Evolutionary conservation across 2,797 vertebrate species (phyloP).

Genomic region (Huso huso): DNA sequence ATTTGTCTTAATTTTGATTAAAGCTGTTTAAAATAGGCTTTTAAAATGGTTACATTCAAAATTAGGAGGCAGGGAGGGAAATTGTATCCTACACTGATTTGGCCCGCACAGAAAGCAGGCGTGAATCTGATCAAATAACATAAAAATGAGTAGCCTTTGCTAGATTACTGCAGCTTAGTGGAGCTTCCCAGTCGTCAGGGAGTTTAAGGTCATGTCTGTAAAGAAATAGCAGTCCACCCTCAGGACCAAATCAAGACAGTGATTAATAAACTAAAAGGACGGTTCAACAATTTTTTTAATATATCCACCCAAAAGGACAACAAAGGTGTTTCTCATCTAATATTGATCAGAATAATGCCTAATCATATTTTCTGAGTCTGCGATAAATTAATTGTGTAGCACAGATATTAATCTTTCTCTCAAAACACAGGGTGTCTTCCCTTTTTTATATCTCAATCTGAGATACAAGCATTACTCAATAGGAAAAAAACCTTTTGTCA

Average conservation of each 20-base stretch:
- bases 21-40: neutral
- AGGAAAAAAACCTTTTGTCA: no score
- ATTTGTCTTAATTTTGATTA: neutral
- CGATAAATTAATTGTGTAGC: constrained; percentile 14
- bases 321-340: constrained; percentile 4
- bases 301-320: constrained; percentile 11
- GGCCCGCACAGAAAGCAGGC: constrained; percentile 1
- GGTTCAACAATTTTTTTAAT: constrained; percentile 12
- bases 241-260: constrained; percentile 11
- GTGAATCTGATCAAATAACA: neutral
- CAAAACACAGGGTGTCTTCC: neutral
- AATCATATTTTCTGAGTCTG: constrained; percentile 12
- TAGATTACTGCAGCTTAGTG: neutral
- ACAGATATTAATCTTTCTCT: constrained; percentile 6
- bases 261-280: constrained; percentile 12
- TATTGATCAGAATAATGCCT: constrained; percentile 17
- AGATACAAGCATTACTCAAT: no score
- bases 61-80: neutral
- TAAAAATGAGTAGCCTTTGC: neutral
- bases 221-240: constrained; percentile 7
- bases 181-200: neutral
- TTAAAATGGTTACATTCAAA: neutral
- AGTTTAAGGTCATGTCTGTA: neutral
- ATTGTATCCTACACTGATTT: neutral
- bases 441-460: no score